Evolutionary conservation across 2,888 invertebrate species (phyloP).

Genomic region (Brenthis ino): DNA sequence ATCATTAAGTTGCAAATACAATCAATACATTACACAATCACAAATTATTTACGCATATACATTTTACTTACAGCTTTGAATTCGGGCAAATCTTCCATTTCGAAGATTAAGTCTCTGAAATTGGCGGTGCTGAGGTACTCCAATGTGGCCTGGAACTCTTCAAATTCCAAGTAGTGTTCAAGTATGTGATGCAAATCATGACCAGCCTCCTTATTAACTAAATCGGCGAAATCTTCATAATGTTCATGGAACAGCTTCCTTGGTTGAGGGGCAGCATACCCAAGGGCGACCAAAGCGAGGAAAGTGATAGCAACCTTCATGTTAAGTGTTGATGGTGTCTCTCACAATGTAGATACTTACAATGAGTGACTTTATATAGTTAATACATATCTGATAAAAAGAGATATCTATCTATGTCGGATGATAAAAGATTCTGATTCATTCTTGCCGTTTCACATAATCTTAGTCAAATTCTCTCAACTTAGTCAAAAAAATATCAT

Average conservation of each 20-base stretch:
- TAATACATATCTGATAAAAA: conserved; percentile 7
- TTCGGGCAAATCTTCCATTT: conserved; percentile 46
- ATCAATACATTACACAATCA: too few species aligned
- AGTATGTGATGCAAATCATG: conserved; percentile 10
- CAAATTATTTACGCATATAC: neutral
- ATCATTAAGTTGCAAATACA: neutral
- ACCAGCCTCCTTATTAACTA: neutral
- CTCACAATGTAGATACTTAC: conserved; percentile 1
- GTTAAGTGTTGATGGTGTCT: neutral
- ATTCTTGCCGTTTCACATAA: neutral
- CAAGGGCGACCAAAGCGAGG: conserved; percentile 35
- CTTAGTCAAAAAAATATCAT: neutral
- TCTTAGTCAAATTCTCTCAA: neutral
- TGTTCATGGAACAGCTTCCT: conserved; percentile 45
- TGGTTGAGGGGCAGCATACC: conserved; percentile 39
- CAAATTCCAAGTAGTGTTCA: conserved; percentile 12
- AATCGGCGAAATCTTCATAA: conserved; percentile 41
- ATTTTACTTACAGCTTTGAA: conserved; percentile 44
- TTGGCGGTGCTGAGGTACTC: conserved; percentile 39
- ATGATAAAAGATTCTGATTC: conserved; percentile 8
- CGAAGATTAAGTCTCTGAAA: conserved; percentile 42
- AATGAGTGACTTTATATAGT: conserved; percentile 1
- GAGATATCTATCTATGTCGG: neutral
- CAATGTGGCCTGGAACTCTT: conserved; percentile 25
- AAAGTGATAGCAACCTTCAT: conserved; percentile 38